Evolutionary conservation across 2,888 invertebrate species (phyloP), one percentile per base, ranked within the genome.

Genomic region (Stenodema calcarata): DNA sequence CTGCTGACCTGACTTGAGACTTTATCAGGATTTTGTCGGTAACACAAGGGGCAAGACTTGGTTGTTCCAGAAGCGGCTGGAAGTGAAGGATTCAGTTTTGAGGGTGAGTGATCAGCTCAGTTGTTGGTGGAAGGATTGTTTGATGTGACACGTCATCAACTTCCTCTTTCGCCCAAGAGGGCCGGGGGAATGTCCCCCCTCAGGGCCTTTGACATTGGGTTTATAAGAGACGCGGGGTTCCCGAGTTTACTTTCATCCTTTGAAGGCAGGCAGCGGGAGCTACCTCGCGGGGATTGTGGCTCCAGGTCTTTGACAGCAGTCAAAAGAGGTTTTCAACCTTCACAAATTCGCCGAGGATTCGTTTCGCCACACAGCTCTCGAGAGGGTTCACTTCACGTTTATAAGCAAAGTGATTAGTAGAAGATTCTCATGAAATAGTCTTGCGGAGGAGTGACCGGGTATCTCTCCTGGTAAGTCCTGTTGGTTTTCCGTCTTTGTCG

Each of bases 131-230:
- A 69, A 47, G 82, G 27, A 35, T 82, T 62, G 82, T 82, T 82
- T 82, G 82, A 82, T 82, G 82, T 82, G 82, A 82, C 82, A 82
- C 82, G 27, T 69, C 82, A 82, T 82, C 82, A 82, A 82, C 82
- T 82, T 69, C 82, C 69, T 82, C 82, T 82, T 82, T 69, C 42
- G 82, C 18, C 62, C 54, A 54, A 80, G 27, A 30, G 54, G 30
- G 44, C 27, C 1, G 76, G 44, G 50, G n/a, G 50, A 47, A 23
- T 9, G 79, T 23, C 41, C 78, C 4, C 44, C 44, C 41, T 16
- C 42, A 44, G 42, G 16, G n/a, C 42, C 78, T 44, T 42, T 78
- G 78, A 78, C 78, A 42, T 78, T 42, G 47, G 78, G 47, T 44
- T 27, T 42, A 44, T 27, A 78, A 76, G 76, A 42, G 78, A 78